Evolutionary conservation across 2,113 vertebrate species (phyloP), one percentile per base, ranked within the genome.

Genomic region (Brachypteracias leptosomus): DNA sequence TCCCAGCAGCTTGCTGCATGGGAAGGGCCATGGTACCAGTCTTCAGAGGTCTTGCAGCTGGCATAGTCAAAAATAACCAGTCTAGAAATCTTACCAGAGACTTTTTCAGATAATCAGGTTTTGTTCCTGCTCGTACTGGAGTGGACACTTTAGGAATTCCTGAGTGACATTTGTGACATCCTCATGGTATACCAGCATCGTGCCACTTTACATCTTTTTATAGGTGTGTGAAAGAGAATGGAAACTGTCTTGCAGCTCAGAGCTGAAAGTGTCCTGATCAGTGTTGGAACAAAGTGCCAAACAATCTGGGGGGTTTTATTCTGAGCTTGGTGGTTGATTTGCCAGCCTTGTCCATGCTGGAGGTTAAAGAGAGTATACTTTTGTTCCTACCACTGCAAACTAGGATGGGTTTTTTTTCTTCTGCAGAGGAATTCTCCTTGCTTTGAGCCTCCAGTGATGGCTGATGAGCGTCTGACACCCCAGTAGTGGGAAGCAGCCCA

Each of bases 11-110:
- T 70, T 1, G 1, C 7, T 75, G 1, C 8, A 6, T 19, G 10
- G 52, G 28, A 55, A 52, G 33, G 14, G 16, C 28, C 0, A 0
- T 26, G 46, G n/a, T 31, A 16, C 31, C 61, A 11, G 8, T 22
- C 42, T 68, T 58, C 81, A 79, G 42, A 67, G 29, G 3, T n/a
- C 59, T 40, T 44, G 49, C 51, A 72, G 62, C 75, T 85, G 51
- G 38, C 24, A n/a, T 36, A 51, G 26, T 18, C 46, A 36, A 35
- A 42, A n/a, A n/a, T n/a, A n/a, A n/a, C n/a, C n/a, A n/a, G n/a
- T n/a, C n/a, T n/a, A n/a, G 28, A 75, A 61, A 7, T 58, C 25
- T 44, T 76, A 40, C 24, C 46, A 44, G 68, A 70, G 36, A 35
- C 42, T 21, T 74, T 65, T 33, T 55, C 35, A 17, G 22, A 10